Evolutionary conservation across 2,888 invertebrate species (phyloP), one percentile per base, ranked within the genome.

Genomic region (Eueremaeus valkanovi): DNA sequence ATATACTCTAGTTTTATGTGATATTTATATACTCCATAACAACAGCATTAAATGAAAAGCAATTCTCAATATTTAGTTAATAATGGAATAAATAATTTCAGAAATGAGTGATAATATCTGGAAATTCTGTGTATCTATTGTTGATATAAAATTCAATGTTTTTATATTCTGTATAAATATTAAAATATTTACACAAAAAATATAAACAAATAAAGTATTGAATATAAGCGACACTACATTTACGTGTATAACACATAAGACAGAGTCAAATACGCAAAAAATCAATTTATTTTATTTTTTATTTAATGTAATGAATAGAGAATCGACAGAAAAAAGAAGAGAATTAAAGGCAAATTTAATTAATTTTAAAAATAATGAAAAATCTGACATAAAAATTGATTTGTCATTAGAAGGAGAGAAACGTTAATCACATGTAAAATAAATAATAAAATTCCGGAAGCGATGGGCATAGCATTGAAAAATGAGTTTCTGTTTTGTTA

Each of bases 371-470:
- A 51, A n/a, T 51, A 51, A 45, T 11, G 18, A 45, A 45, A 45
- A 8, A 11, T 45, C 18, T 45, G 18, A 11, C 11, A 45, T 3
- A 45, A 24, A 31, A 61, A 61, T 61, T 61, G 61, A 61, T 31
- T 61, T 13, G 61, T 61, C 61, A 29, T 29, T 29, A 61, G 11
- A 3, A n/a, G 31, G 29, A 29, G 21, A 51, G 21, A n/a, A 51
- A 16, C 21, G 51, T n/a, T 21, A 21, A n/a, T 51, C 16, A 21
- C n/a, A 51, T 51, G 8, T 18, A 36, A 66, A 33, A 66, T 11
- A 66, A 66, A 66, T n/a, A n/a, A 31, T 66, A 36, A 13, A 66
- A 66, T 66, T 66, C 66, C 66, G 66, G 66, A 33, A 66, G 66
- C 66, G n/a, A 21, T 58, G n/a, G n/a, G 21, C 58, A 27, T 3